Percentiles rank a stretch among this genome's conserved stretches.
These are phyloP conservation scores for Pituophis catenifer DNA, from an alignment of 2,113 vertebrate genomes.

Conservation along the genomic window DNA sequence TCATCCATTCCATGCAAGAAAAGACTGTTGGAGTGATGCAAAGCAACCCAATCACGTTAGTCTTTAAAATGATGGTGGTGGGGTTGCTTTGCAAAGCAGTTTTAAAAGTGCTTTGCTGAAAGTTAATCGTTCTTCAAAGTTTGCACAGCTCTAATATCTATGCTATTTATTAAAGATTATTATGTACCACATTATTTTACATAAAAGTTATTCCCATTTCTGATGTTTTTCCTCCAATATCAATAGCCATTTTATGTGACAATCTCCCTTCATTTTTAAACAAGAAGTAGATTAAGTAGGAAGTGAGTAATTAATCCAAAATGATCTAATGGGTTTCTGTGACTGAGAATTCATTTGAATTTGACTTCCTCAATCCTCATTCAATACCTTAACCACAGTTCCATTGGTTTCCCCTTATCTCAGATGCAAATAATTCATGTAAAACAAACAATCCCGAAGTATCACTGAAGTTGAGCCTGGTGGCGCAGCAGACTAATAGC, in stretches of 20 bases:
- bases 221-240: not conserved
- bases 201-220: not conserved
- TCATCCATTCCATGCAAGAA: not conserved
- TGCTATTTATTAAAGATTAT: not conserved
- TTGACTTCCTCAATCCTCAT: not conserved
- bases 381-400: not conserved
- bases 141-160: not conserved
- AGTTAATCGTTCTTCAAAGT: not conserved
- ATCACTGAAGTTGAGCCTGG: too few species aligned
- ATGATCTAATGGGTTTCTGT: not conserved
- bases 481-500: too few species aligned
- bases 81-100: not conserved
- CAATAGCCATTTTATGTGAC: not conserved
- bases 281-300: not conserved
- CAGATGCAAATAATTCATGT: not conserved
- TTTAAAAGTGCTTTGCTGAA: not conserved
- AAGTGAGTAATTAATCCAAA: not conserved
- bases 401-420: not conserved
- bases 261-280: not conserved
- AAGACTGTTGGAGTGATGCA: not conserved
- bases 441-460: not conserved
- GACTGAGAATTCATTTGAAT: not conserved
- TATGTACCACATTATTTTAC: not conserved
- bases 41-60: not conserved
- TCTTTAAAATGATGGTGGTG: not conserved